Base-by-base conservation (phyloP, 2,888 invertebrate species). In the Neelides folsomi region DNA sequence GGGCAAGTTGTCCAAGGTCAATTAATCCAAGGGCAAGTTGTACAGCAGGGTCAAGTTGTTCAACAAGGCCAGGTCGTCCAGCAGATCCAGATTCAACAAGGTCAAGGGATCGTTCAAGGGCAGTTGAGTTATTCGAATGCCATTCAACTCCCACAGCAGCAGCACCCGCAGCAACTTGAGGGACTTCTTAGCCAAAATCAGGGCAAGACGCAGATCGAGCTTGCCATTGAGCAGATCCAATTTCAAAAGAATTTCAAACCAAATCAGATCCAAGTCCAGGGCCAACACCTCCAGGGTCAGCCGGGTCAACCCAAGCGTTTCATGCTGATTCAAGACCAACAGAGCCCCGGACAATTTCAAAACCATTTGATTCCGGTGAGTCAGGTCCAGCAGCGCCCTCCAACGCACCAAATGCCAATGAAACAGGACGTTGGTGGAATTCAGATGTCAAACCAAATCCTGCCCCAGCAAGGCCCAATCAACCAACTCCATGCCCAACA, bases 131-230 rank as follows among this genome's bases (percentile, higher is more conserved):
- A 27, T 27, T 27, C 27, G 4, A 27, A 27, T 27, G 7, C 27
- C 3, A 27, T 27, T 34, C 41, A 41, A 10, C 53, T 39, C 13
- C 41, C 47, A 10, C 47, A 47, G 16, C 38, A 52, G n/a, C 53
- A 43, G 8, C 53, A 51, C n/a, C 18, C 46, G 13, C 27, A 45
- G 12, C 55, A 55, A 38, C 45, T 34, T 12, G 27, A 45, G 20
- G 27, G 34, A 27, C 12, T 19, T 12, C 16, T 45, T n/a, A n/a
- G 3, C 16, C 45, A 27, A 7, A 15, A 16, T 19, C 15, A 42
- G 43, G 34, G 34, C 5, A 18, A 27, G 19, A 20, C 34, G 5
- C 27, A 18, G 5, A 20, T 27, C 5, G n/a, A n/a, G 10, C 34
- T 45, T 16, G 8, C 45, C 5, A 20, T n/a, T 5, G 34, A 18